Evolutionary conservation across 92 coral and sea anemone genomes (phyloP), one percentile per base, ranked within the genome.

Genomic region (Epizoanthus ramosus): DNA sequence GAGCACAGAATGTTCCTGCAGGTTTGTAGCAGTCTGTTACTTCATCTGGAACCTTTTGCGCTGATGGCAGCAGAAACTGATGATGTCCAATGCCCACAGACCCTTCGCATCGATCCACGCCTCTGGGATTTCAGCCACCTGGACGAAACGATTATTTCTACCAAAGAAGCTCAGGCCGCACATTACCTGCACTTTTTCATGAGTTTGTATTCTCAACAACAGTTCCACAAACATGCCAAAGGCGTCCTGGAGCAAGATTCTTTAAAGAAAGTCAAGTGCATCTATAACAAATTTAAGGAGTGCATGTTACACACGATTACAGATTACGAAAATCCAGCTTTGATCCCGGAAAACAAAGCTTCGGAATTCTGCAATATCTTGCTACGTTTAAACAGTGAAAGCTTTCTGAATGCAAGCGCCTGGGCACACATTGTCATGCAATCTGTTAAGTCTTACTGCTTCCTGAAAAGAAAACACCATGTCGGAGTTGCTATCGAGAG

Each of bases 1-100:
- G 80, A 74, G 53, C 19, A 25, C 4, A 74, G 19, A 74, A 74
- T 74, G 80, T 74, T 74, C 52, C 80, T 31, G 18, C 67, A 74
- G 60, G 80, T 74, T 31, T 57, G 66, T 16, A 7, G 80, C 52
- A 74, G 67, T 57, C 41, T 74, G 31, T 57, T 74, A 16, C 67
- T 50, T 10, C 67, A 57, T 22, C n/a, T 74, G 1, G 80, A 74
- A 28, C 68, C 25, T 35, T 22, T 16, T 45, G 67, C 45, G 16
- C 6, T 33, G 18, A 18, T 50, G 35, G 25, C 53, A 16, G 57
- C 12, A 57, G 23, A 22, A 8, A 57, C 56, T 18, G 19, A 16
- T 57, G 14, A 57, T 3, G 66, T 74, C 19, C n/a, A 10, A 24
- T 74, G 50, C 43, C 80, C 67, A 9, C 80, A 57, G 54, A 23